Base-by-base conservation (phyloP, 2,113 vertebrate genomes). In the Pampusana beccarii region DNA sequence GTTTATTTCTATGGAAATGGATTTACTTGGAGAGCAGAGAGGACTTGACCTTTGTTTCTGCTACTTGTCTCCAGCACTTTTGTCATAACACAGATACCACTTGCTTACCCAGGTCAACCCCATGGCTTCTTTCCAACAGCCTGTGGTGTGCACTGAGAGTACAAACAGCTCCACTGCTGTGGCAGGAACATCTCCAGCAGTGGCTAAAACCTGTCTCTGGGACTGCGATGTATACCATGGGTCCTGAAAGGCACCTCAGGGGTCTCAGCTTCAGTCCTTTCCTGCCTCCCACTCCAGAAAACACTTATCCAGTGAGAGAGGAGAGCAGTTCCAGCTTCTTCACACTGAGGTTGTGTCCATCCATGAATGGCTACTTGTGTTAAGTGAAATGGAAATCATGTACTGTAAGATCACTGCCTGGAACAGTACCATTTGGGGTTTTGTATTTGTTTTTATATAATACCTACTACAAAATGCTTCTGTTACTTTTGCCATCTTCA, bases 361-460 rank as follows among this genome's bases (percentile, higher is more conserved):
- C 13, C 60, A 16, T 36, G 21, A 71, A 17, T 12, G 13, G 16
- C 54, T 67, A 2, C 36, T n/a, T 72, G 48, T 21, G 20, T 60
- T 67, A 56, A 31, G 28, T 53, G 31, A 66, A 85, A 60, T 16
- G 33, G 53, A 53, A 42, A 20, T 58, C 6, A 6, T 3, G 16
- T 50, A 33, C 44, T 19, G 4, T 50, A 65, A 60, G 28, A 44
- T 67, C 26, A 34, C 33, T 84, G 28, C 42, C 36, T 54, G 26
- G 14, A 80, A 2, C 0, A 54, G 40, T 66, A 44, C 2, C 5
- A 3, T 54, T 69, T 73, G 11, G 42, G 3, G 2, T 9, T 44
- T 80, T 72, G 8, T 33, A 1, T 57, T 11, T 72, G 28, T 8
- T 54, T 94, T 69, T 64, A 11, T 44, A 46, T 46, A 46, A 9